Percentiles rank a stretch among this genome's conserved stretches.
Evolutionary conservation across 2,113 vertebrate species (phyloP).

Genomic region (Carettochelys insculpta): DNA sequence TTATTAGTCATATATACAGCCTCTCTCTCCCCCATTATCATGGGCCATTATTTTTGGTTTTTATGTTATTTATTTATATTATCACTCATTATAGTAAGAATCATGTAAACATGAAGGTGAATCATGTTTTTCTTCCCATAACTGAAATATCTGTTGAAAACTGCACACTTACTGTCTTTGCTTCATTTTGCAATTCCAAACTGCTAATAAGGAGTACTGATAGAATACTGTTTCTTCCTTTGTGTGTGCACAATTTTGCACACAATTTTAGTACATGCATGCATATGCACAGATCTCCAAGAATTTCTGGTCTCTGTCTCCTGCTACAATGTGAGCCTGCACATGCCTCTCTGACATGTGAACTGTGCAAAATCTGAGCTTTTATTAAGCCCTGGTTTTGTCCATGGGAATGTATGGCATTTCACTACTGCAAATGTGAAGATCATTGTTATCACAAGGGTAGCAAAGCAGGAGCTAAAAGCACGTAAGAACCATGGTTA

Average conservation of each 20-base stretch:
- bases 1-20: background rate
- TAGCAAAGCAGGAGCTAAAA: conserved; percentile 28
- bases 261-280: background rate
- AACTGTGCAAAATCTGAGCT: conserved; percentile 59
- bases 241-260: background rate
- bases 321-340: conserved; percentile 15
- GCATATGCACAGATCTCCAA: background rate
- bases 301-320: conserved; percentile 50
- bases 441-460: conserved; percentile 32
- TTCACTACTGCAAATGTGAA: conserved; percentile 31
- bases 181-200: conserved; percentile 32
- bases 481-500: background rate
- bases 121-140: conserved; percentile 56
- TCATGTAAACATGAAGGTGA: background rate
- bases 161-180: conserved; percentile 25
- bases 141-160: conserved; percentile 42
- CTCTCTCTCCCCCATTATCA: conserved; percentile 1
- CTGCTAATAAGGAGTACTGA: background rate
- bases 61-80: background rate
- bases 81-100: background rate
- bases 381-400: conserved; percentile 61
- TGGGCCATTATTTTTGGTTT: background rate
- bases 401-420: conserved; percentile 53
- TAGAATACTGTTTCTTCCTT: background rate
- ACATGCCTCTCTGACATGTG: conserved; percentile 34